Evolutionary conservation across 2,888 invertebrate species (phyloP), one percentile per base, ranked within the genome.

Genomic region (Eupithecia centaureata): DNA sequence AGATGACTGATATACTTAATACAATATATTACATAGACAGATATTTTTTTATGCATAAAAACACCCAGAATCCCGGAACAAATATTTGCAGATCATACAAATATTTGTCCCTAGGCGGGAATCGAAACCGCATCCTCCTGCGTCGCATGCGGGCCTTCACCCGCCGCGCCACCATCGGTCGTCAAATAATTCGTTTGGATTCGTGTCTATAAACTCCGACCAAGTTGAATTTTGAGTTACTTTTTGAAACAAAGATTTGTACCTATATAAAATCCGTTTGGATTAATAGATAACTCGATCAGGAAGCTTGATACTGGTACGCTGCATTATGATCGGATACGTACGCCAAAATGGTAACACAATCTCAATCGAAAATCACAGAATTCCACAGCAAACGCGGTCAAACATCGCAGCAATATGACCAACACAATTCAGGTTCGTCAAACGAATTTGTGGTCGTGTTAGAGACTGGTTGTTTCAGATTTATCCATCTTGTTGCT

Each of bases 361-460:
- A 63, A 63, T 54, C 56, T 52, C 47, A 52, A 38, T 22, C 64
- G 47, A 42, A 69, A 71, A 71, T 65, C 61, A 65, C 51, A 63
- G 28, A 63, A 65, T 59, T 30, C 59, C n/a, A 68, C 64, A 62
- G 58, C 64, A 69, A 58, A 59, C 61, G 60, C 62, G 57, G 52
- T 64, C 58, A 56, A 63, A 58, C 35, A 64, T 61, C 12, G 33
- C 47, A 27, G 25, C 30, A 8, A 22, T 35, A 25, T 51, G 32
- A 51, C 54, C 65, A 42, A 25, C n/a, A 22, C 10, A 52, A 62
- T 59, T 25, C 47, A 57, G 51, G 56, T 61, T 68, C 25, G 25
- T 42, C 56, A 47, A 4, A 38, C 52, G 52, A 52, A 15, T 27
- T 27, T 7, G 52, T 27, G 52, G 13, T 52, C 27, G 27, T 27